Percentiles rank a stretch among this genome's conserved stretches.
Evolutionary conservation across 2,888 invertebrate genomes (phyloP).

Genomic region (Trichogramma dendrolimi): DNA sequence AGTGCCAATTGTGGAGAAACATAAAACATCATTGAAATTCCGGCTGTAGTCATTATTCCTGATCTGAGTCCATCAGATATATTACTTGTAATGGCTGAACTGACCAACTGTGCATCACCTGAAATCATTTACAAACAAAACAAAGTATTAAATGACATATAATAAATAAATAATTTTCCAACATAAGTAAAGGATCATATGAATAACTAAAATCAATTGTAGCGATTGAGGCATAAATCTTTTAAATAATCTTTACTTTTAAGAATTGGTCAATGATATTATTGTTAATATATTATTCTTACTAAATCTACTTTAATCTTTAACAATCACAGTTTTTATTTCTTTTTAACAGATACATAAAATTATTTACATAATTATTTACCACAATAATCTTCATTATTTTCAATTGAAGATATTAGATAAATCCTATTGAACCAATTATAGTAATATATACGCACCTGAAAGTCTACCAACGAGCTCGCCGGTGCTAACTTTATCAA

Average conservation of each 20-base stretch:
- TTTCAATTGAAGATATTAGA: neutral
- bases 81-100: conserved; percentile 87
- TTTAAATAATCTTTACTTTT: neutral
- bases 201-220: neutral
- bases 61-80: conserved; percentile 91
- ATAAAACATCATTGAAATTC: conserved; percentile 93
- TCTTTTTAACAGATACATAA: neutral
- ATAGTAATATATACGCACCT: conserved; percentile 34
- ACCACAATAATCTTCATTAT: too few relatives aligned
- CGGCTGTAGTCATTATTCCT: conserved; percentile 78
- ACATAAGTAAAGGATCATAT: too few relatives aligned
- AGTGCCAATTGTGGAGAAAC: conserved; percentile 85
- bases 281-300: neutral
- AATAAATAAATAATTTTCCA: neutral
- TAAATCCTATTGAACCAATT: neutral
- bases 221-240: neutral
- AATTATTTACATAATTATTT: neutral
- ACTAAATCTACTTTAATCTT: too few relatives aligned
- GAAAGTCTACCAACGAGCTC: conserved; percentile 78
- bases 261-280: neutral
- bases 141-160: neutral
- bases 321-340: neutral
- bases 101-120: conserved; percentile 87
- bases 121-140: conserved; percentile 49
- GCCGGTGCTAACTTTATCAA: conserved; percentile 84